Evolutionary conservation across 1,140 invertebrate genomes (phyloP).

Genomic region (Neodiprion virginianus): DNA sequence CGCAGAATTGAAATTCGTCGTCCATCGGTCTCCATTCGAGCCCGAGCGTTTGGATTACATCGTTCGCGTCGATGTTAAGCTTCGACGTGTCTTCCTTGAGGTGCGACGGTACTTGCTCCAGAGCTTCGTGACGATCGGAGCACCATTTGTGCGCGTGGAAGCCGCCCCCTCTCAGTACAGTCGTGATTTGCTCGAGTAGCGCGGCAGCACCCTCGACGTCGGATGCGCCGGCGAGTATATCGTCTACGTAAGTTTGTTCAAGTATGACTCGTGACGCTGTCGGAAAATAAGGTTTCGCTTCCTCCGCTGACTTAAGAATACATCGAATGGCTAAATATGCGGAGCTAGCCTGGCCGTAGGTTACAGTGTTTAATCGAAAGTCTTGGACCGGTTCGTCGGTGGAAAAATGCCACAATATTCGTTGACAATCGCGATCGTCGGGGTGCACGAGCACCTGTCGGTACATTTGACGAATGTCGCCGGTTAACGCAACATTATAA

Average conservation of each 20-base stretch:
- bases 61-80: not conserved
- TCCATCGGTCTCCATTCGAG: not conserved
- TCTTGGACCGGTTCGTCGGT: slow-evolving; percentile 26
- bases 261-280: slow-evolving; percentile 13
- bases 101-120: not conserved
- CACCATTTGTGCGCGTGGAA: slow-evolving; percentile 23
- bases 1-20: slow-evolving; percentile 1
- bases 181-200: slow-evolving; percentile 10
- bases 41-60: not conserved
- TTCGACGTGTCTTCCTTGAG: not conserved
- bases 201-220: not conserved
- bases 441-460: slow-evolving; percentile 12
- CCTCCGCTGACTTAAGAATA: slow-evolving; percentile 22
- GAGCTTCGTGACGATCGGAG: not conserved
- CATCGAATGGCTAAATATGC: slow-evolving; percentile 29
- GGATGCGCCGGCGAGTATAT: slow-evolving; percentile 23
- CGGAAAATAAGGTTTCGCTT: slow-evolving; percentile 16
- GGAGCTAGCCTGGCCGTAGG: slow-evolving; percentile 29
- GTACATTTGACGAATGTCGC: slow-evolving; percentile 42
- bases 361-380: slow-evolving; percentile 38
- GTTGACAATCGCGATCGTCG: not conserved
- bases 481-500: slow-evolving; percentile 25
- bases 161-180: slow-evolving; percentile 12
- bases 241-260: slow-evolving; percentile 30
- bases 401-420: slow-evolving; percentile 35